Evolutionary conservation across 1,140 invertebrate species (phyloP).

Genomic region (Grapholita molesta): DNA sequence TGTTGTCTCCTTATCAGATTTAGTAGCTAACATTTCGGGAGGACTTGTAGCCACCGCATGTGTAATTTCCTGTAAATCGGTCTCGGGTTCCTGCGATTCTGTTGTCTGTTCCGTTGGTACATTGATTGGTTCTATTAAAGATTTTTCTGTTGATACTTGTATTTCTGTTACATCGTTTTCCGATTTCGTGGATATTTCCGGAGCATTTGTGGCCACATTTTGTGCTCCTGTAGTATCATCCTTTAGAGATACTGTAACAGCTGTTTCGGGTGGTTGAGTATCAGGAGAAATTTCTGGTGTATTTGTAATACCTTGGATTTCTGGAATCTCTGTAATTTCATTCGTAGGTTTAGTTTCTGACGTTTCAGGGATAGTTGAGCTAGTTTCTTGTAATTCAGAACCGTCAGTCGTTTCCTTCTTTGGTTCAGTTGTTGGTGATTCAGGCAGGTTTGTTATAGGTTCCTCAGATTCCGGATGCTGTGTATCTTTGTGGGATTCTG

Average conservation of each 20-base stretch:
- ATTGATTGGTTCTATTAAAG: not conserved
- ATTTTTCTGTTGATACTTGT: slow-evolving; percentile 8
- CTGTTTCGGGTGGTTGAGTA: not conserved
- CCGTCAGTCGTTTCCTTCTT: slow-evolving; percentile 20
- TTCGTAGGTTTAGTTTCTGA: not conserved
- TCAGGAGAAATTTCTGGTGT: not conserved
- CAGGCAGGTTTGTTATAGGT: not conserved
- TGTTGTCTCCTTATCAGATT: not conserved
- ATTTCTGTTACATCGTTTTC: not conserved
- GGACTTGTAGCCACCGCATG: not conserved
- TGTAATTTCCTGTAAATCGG: not conserved
- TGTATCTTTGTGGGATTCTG: not conserved
- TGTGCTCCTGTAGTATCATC: not conserved
- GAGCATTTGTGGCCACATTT: not conserved
- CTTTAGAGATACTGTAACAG: not conserved
- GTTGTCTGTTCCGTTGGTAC: not conserved
- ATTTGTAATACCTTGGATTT: not conserved
- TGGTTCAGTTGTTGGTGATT: slow-evolving; percentile 19
- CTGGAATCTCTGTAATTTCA: not conserved
- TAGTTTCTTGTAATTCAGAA: not conserved
- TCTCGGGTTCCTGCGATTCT: not conserved
- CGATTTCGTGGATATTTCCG: not conserved
- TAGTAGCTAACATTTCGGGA: not conserved
- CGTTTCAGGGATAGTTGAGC: not conserved
- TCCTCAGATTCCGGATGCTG: slow-evolving; percentile 10